These are phyloP conservation scores for Cactoblastis cactorum DNA, from an alignment of 2,888 invertebrate species.

Conservation along the genomic window DNA sequence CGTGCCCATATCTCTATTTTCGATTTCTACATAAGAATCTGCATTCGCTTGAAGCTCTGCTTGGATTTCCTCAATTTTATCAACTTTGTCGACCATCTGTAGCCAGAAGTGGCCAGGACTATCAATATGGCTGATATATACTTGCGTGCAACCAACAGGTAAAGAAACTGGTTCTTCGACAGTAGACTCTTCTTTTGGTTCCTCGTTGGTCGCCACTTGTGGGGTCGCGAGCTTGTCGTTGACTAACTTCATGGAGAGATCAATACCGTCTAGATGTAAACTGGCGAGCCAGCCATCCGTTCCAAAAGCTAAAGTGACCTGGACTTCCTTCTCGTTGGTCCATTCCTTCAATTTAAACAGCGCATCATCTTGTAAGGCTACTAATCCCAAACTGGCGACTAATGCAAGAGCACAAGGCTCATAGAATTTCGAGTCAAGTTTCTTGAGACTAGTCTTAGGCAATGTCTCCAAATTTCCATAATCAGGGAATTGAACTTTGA, in stretches of 20 bases:
- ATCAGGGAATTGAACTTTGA: constrained; percentile 81
- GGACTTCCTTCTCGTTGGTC: constrained; percentile 71
- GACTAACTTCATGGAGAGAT: constrained; percentile 69
- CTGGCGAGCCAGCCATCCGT: constrained; percentile 78
- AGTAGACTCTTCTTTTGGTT: constrained; percentile 36
- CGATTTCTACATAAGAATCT: constrained; percentile 70
- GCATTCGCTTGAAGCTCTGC: constrained; percentile 81
- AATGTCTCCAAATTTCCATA: constrained; percentile 85
- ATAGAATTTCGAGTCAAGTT: constrained; percentile 66
- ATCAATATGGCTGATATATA: constrained; percentile 85
- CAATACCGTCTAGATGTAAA: constrained; percentile 70
- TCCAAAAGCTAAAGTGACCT: constrained; percentile 73
- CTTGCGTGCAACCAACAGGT: constrained; percentile 63
- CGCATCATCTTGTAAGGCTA: constrained; percentile 58
- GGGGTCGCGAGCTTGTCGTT: constrained; percentile 62
- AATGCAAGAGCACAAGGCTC: constrained; percentile 62
- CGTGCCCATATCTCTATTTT: constrained; percentile 79
- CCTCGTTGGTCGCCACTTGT: constrained; percentile 35
- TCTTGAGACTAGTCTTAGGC: constrained; percentile 58
- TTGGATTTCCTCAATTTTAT: constrained; percentile 80
- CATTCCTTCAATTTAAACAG: constrained; percentile 57
- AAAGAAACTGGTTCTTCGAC: constrained; percentile 48
- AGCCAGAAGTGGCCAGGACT: constrained; percentile 88
- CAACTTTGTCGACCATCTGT: constrained; percentile 80
- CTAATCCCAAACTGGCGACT: constrained; percentile 57